Evolutionary conservation across 2,888 invertebrate genomes (phyloP).

Genomic region (Timema podura): DNA sequence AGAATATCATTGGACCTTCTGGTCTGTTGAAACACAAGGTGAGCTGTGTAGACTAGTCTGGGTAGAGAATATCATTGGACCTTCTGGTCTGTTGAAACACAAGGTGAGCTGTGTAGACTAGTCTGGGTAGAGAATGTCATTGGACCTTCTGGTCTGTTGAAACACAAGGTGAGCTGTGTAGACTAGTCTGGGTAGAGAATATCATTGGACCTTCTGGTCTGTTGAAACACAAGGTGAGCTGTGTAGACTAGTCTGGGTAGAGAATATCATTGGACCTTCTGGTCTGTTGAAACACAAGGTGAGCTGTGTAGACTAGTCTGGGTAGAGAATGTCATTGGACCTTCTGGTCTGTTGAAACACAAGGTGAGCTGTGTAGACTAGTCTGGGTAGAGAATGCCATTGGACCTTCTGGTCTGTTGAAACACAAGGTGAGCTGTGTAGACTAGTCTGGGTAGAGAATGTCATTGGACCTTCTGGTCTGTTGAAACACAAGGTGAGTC

Average conservation of each 20-base stretch:
- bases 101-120: conserved; percentile 50
- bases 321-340: no score
- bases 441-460: conserved; percentile 78
- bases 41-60: not conserved
- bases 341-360: no score
- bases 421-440: conserved; percentile 42
- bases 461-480: conserved; percentile 79
- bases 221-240: conserved; percentile 54
- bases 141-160: conserved; percentile 62
- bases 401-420: not conserved
- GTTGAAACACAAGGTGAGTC: conserved; percentile 56
- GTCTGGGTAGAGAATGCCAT: no score
- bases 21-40: conserved; percentile 64
- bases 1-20: conserved; percentile 72
- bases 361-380: no score
- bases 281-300: conserved; percentile 64
- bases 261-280: conserved; percentile 55
- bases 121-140: conserved; percentile 72
- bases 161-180: conserved; percentile 49
- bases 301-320: not conserved
- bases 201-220: conserved; percentile 70
- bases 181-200: conserved; percentile 70
- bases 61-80: conserved; percentile 70
- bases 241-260: no score
- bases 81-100: conserved; percentile 63